Evolutionary conservation across 2,797 vertebrate genomes (phyloP).

Genomic region (Sebastes vulpes): DNA sequence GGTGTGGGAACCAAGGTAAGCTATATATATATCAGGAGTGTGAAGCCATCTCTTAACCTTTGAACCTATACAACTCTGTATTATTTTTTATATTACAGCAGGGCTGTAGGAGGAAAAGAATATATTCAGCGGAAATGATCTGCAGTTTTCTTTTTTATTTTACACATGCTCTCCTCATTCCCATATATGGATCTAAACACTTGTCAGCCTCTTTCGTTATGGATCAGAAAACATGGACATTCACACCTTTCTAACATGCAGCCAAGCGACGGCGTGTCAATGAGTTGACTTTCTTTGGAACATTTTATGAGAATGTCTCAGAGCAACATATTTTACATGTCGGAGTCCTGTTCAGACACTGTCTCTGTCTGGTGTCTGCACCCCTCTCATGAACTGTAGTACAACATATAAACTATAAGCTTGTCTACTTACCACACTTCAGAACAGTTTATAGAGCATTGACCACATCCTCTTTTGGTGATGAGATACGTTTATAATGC

Average conservation of each 20-base stretch:
- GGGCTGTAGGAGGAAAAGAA: background rate
- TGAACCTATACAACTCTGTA: constrained; percentile 35
- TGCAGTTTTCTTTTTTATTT: background rate
- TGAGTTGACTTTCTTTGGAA: background rate
- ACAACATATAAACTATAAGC: constrained; percentile 11
- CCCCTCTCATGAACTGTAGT: constrained; percentile 2
- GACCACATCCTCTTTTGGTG: background rate
- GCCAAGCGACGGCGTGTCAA: background rate
- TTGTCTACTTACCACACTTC: constrained; percentile 3
- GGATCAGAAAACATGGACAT: background rate
- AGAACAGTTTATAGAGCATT: background rate
- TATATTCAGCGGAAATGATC: background rate
- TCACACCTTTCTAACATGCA: background rate
- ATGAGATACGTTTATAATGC: background rate
- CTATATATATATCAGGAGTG: constrained; percentile 59
- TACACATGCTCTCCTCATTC: background rate
- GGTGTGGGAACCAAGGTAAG: constrained; percentile 84
- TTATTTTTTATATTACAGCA: constrained; percentile 8
- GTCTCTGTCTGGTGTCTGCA: constrained; percentile 26
- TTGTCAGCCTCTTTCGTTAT: background rate
- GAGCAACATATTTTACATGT: constrained; percentile 45
- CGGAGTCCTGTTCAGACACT: constrained; percentile 38
- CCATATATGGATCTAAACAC: background rate
- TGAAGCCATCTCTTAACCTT: constrained; percentile 52
- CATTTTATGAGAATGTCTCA: constrained; percentile 6